Conservation (phyloP, 2,797 vertebrate species). For the Parauchenoglanis ngamensis region DNA sequence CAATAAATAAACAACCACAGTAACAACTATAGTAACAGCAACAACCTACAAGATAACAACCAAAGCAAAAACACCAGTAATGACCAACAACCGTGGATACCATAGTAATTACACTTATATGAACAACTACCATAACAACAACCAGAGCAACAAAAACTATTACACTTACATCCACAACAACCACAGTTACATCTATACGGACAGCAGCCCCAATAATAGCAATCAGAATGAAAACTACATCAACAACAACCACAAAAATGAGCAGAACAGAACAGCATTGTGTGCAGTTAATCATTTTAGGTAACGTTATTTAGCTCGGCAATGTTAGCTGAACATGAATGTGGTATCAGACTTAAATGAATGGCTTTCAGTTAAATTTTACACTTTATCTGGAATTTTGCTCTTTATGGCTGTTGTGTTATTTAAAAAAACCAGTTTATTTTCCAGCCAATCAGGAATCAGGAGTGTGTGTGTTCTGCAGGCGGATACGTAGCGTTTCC, state of each 20-base stretch:
- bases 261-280: neutral
- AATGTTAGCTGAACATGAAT: neutral
- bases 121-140: neutral
- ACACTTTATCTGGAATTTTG: neutral
- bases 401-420: neutral
- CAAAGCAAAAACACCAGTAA: neutral
- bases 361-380: neutral
- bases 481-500: neutral
- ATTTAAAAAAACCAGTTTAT: neutral
- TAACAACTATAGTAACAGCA: too few species aligned
- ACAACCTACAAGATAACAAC: neutral
- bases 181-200: too few species aligned
- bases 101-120: neutral
- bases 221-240: neutral
- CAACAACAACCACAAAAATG: neutral
- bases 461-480: neutral
- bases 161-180: neutral
- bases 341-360: neutral
- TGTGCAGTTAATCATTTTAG: too few species aligned
- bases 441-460: neutral
- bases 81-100: neutral
- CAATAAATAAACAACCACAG: neutral
- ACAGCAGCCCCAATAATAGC: neutral
- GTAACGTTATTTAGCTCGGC: neutral
- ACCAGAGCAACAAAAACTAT: neutral